Base-by-base conservation (phyloP, 2,888 invertebrate species). In the Microplitis manilae region DNA sequence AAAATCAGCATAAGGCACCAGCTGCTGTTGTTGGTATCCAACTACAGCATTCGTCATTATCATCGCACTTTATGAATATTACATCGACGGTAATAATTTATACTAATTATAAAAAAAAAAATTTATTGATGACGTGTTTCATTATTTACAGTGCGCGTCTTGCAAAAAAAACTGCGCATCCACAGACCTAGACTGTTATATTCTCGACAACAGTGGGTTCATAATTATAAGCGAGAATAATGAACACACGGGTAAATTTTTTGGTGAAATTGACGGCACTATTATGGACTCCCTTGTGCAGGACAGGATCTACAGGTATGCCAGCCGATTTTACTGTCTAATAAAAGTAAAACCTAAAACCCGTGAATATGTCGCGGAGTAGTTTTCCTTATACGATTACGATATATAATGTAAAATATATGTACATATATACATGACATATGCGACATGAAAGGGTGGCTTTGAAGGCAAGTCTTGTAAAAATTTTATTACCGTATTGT, bases 141-240 rank as follows among this genome's bases (percentile, higher is more conserved):
- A 84, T 80, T 79, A 61, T 81, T 91, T 90, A 75, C 87, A 95
- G 95, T 96, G 96, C 86, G 94, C 94, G 17, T 93, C 92, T 13
- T 96, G 96, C 86, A 94, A 94, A 86, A 96, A 96, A 86, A 96
- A 95, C 0, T 97, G 97, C 86, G 96, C 95, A 15, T 96, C 96
- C 8, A 95, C 95, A 81, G 96, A 96, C 83, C 91, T 97, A 39
- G 97, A 97, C 87, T 98, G 98, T 89, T 98, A 97, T 88, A 94
- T 98, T 59, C 91, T 98, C 76, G 98, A 98, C 88, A 97, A 98
- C 90, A 97, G 97, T 88, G 98, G 98, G 13, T 98, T 97, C 89
- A 95, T 98, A 73, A 95, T 98, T 73, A 94, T 97, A 61, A 97
- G 97, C 0, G 97, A 97, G 90, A 95, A 95, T 82, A 92, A 93